Evolutionary conservation across 2,888 invertebrate species (phyloP).

Genomic region (Drosophila neotestacea): DNA sequence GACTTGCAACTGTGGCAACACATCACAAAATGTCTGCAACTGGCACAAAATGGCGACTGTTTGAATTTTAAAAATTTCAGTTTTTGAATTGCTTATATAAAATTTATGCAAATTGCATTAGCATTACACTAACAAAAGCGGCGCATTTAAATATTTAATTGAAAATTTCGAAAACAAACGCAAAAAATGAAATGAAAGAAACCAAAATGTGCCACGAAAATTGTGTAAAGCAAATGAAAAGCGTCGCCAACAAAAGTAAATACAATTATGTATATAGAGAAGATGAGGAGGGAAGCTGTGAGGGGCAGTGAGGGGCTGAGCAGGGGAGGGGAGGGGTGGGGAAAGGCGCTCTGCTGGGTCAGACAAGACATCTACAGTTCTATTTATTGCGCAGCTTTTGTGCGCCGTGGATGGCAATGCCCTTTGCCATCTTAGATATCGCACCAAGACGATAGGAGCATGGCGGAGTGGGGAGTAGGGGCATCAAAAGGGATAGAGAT

Average conservation of each 20-base stretch:
- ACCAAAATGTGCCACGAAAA: conserved; percentile 55
- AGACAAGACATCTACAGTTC: conserved; percentile 60
- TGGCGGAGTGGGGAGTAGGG: background rate
- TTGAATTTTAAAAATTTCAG: conserved; percentile 2
- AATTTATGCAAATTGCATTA: conserved; percentile 69
- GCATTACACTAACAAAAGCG: conserved; percentile 39
- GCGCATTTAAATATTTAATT: conserved; percentile 77
- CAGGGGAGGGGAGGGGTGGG: background rate
- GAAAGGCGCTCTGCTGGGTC: conserved; percentile 43
- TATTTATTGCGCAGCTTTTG: conserved; percentile 80
- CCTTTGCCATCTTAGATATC: conserved; percentile 83
- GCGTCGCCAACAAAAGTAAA: conserved; percentile 54
- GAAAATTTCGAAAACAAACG: conserved; percentile 54
- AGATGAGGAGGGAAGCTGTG: background rate
- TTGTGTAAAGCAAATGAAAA: conserved; percentile 55
- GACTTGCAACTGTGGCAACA: conserved; percentile 33
- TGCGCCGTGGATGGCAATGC: conserved; percentile 81
- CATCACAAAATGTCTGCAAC: conserved; percentile 47
- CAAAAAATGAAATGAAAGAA: conserved; percentile 25
- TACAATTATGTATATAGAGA: conserved; percentile 42
- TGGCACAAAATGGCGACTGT: conserved; percentile 48
- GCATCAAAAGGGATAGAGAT: background rate
- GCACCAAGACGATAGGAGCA: conserved; percentile 57
- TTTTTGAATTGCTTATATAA: conserved; percentile 39
- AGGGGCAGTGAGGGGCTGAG: background rate